Evolutionary conservation across 1,140 invertebrate genomes (phyloP), one percentile per base, ranked within the genome.

Genomic region (Protaetia brevitarsis): DNA sequence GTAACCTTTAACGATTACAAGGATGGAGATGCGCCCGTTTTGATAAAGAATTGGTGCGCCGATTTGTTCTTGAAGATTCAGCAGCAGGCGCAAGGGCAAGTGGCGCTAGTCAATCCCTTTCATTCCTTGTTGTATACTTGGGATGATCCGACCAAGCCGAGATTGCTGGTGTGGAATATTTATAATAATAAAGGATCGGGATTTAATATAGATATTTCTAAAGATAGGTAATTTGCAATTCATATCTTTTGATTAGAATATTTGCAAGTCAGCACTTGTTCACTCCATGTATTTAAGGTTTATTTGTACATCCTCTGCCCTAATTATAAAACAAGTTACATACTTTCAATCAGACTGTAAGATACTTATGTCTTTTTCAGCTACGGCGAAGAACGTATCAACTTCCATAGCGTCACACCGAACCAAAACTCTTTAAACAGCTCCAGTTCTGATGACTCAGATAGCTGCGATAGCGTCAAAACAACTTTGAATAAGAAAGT

Each of bases 111-210:
- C 19, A 91, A 87, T 77, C 90, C 91, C 0, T 86, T 88, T 72
- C 89, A 93, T 74, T 88, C 88, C 36, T 79, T 93, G 65, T 73
- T 93, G 5, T 93, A 93, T 75, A 94, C 92, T 0, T 94, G 92
- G 92, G 92, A 94, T 74, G 90, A 94, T 79, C 91, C 91, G 0
- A 85, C 85, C 3, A 85, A 88, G 65, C 84, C 87, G 23, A 81
- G 91, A 63, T 82, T 84, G 62, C 80, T 94, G 0, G 81, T 91
- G 45, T 94, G 92, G 91, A 94, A 93, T 74, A 85, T 92, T 10
- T 93, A 93, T 74, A 92, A 91, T 68, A 88, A 90, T 70, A 91
- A 91, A 73, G 86, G 85, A 19, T 83, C 85, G 66, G 89, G 90
- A 63, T 91, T 88, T 71, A 76, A 82, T 7, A 87, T 89, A 19